phyloP scores from a whole-genome alignment of 2,797 vertebrate species.

The Echiichthys vipera region DNA sequence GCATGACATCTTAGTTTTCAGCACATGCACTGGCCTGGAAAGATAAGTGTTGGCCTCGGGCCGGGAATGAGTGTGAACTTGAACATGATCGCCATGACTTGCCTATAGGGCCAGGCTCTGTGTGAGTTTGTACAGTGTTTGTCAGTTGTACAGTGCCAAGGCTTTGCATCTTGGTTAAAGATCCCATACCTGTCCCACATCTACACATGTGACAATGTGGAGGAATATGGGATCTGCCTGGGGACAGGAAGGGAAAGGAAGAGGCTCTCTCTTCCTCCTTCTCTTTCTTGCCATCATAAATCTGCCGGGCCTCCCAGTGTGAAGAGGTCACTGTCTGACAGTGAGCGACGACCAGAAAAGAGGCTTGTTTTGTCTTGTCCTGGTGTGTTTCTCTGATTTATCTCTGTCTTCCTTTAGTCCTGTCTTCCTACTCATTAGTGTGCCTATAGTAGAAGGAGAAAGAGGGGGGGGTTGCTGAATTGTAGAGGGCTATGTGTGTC shows the following conservation, averaged over 20 bases:
- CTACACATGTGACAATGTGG: slow-evolving; percentile 32
- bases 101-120: slow-evolving; percentile 6
- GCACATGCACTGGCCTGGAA: slow-evolving; percentile 45
- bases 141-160: background rate
- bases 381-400: slow-evolving; percentile 78
- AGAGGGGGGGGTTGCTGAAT: slow-evolving; percentile 5
- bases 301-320: slow-evolving; percentile 68
- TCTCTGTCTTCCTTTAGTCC: slow-evolving; percentile 55
- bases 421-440: slow-evolving; percentile 68
- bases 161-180: slow-evolving; percentile 27
- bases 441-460: slow-evolving; percentile 24
- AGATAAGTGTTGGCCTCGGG: slow-evolving; percentile 52
- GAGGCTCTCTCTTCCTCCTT: slow-evolving; percentile 29
- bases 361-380: slow-evolving; percentile 80
- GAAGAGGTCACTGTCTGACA: slow-evolving; percentile 77
- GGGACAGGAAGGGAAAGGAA: slow-evolving; percentile 34
- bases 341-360: slow-evolving; percentile 61
- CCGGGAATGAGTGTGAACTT: slow-evolving; percentile 54
- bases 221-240: slow-evolving; percentile 27
- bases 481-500: slow-evolving; percentile 43
- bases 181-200: slow-evolving; percentile 9
- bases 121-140: background rate
- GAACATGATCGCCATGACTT: slow-evolving; percentile 51
- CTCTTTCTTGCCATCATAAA: slow-evolving; percentile 66
- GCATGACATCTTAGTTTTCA: slow-evolving; percentile 40